Evolutionary conservation across 30 jellyfish, hydroid and myxozoan species (phyloP).

Genomic region (Haliclystus octoradiatus): DNA sequence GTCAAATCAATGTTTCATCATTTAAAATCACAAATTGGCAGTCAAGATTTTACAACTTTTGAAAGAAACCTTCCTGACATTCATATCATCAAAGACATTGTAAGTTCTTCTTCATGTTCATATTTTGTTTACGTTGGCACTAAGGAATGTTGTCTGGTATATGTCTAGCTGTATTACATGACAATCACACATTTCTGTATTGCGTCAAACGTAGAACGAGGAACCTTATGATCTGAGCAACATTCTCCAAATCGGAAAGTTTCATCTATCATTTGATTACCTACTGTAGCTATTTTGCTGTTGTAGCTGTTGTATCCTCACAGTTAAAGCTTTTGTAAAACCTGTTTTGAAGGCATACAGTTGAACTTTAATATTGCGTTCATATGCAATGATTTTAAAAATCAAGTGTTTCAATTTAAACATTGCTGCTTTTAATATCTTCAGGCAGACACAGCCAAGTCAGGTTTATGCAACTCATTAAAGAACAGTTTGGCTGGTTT

Average conservation of each 20-base stretch:
- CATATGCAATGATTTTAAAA: too few relatives aligned
- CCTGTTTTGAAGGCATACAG: too few relatives aligned
- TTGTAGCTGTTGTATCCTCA: not conserved
- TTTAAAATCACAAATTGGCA: not conserved
- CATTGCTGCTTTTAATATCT: not conserved
- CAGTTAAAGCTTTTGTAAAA: too few relatives aligned
- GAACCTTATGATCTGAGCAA: too few relatives aligned
- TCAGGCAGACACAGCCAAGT: conserved; percentile 48
- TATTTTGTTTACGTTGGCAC: not conserved
- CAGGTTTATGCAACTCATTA: conserved; percentile 35
- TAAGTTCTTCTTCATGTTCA: conserved; percentile 8
- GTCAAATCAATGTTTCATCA: not conserved
- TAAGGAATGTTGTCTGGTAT: too few relatives aligned
- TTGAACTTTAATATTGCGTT: not conserved
- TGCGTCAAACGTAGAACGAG: too few relatives aligned
- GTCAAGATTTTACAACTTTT: conserved; percentile 25
- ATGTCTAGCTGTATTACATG: too few relatives aligned
- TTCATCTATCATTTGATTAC: too few relatives aligned
- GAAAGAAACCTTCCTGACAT: conserved; percentile 46
- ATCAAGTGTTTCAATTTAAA: too few relatives aligned
- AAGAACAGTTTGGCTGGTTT: not conserved
- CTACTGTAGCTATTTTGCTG: not conserved
- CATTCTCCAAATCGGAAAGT: too few relatives aligned
- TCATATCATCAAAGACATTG: conserved; percentile 44
- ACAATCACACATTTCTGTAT: too few relatives aligned